Evolutionary conservation across 2,797 vertebrate genomes (phyloP).

Genomic region (Channallabes apus): DNA sequence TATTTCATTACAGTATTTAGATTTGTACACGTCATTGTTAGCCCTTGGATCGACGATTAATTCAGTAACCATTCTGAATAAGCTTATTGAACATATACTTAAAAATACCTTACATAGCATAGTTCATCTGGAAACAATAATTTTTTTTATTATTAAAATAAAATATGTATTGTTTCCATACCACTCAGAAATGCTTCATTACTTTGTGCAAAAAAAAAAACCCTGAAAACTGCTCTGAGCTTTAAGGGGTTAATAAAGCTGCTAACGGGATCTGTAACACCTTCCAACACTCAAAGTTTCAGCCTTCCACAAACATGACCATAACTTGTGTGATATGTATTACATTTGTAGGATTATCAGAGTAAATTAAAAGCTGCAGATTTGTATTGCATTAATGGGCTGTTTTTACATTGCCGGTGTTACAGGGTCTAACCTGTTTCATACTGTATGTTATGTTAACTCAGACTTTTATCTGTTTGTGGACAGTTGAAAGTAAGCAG

Average conservation of each 20-base stretch:
- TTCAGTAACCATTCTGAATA: neutral
- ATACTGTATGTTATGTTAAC: neutral
- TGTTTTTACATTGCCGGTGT: too few species aligned
- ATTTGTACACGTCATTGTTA: neutral
- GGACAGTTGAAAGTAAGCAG: neutral
- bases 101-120: neutral
- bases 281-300: too few species aligned
- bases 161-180: neutral
- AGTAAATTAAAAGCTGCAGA: neutral
- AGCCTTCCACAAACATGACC: too few species aligned
- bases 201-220: too few species aligned
- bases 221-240: too few species aligned
- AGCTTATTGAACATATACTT: neutral
- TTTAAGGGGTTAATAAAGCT: too few species aligned
- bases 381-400: neutral
- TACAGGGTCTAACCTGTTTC: neutral
- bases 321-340: too few species aligned
- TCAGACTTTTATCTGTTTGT: neutral
- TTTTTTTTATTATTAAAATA: too few species aligned
- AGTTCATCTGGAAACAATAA: neutral
- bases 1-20: neutral
- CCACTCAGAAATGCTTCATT: neutral
- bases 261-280: too few species aligned
- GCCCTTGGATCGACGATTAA: neutral
- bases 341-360: too few species aligned